A percentile compares a stretch with the other conserved stretches of the same genome.
Conservation (phyloP, 1,140 invertebrate species). For the Bombus impatiens region DNA sequence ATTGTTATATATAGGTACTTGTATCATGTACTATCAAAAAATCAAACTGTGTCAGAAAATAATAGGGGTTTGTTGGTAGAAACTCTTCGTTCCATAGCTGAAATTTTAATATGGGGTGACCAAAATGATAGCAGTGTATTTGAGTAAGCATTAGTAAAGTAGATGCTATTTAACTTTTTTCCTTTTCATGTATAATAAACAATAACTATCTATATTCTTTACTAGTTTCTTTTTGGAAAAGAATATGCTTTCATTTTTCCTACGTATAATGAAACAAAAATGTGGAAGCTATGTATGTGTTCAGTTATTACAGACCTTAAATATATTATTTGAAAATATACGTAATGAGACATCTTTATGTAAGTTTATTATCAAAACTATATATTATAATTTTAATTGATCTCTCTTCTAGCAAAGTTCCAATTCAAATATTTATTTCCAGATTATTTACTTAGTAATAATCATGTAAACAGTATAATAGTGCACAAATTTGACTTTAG, state of each 20-base stretch:
- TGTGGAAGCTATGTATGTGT: constrained; percentile 99
- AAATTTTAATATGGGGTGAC: constrained; percentile 99
- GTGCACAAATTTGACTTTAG: constrained; percentile 99
- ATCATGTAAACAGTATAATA: constrained; percentile 99
- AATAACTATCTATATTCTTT: constrained; percentile 71
- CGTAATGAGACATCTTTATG: constrained; percentile 98
- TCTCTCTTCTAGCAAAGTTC: neutral
- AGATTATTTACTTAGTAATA: constrained; percentile 99
- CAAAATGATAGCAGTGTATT: constrained; percentile 99
- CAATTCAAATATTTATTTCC: constrained; percentile 78
- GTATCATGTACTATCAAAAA: constrained; percentile 97
- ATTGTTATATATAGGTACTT: constrained; percentile 87
- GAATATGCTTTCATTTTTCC: constrained; percentile 99
- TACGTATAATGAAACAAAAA: constrained; percentile 98
- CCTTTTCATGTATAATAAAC: neutral
- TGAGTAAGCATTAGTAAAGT: constrained; percentile 90
- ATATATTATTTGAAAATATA: constrained; percentile 99
- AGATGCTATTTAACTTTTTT: neutral
- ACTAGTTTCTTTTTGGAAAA: constrained; percentile 98
- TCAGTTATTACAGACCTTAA: constrained; percentile 98
- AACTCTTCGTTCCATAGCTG: constrained; percentile 97
- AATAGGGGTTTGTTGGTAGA: constrained; percentile 98
- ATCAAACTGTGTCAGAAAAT: constrained; percentile 97
- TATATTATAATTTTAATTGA: constrained; percentile 7
- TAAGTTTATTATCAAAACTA: constrained; percentile 84